Base-by-base conservation (phyloP, 2,888 invertebrate species). In the Stenotaenia linearis region DNA sequence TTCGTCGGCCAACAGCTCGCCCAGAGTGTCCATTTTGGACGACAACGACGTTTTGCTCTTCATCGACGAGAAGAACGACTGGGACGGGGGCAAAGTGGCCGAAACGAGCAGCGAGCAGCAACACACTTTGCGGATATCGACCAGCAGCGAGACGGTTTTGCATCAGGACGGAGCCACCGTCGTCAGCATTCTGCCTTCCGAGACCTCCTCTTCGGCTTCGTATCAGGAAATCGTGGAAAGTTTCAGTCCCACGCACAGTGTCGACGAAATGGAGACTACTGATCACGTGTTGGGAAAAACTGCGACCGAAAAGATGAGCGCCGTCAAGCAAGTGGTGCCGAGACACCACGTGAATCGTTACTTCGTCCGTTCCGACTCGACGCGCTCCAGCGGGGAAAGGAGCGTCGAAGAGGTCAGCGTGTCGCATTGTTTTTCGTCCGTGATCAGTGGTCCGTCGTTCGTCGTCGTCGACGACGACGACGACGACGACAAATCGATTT, bases 331-430 rank as follows among this genome's bases (percentile, higher is more conserved):
- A 23, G 10, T 23, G 12, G 9, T 30, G 7, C 75, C 75, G n/a
- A n/a, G n/a, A n/a, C 75, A 75, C 4, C 69, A 79, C 35, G 30
- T 50, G 40, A 79, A 77, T 77, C 32, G 78, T 12, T 76, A 77
- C 45, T 81, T 80, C 79, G 56, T 61, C 37, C 81, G 82, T 21
- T 78, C 81, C 10, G 82, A 83, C 82, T 89, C 89, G 12, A 88
- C 88, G 82, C 86, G 88, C 78, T 84, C 84, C 5, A 83, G 83
- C 32, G 85, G 84, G 75, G 83, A 84, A 75, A 81, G 83, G 37
- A 82, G 82, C 78, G 45, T 83, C 28, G 83, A 83, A 78, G 83
- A 83, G 80, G 79, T 83, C 82, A 81, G 83, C 80, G 56, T 56
- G 56, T 56, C 56, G 1, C 56, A 56, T 23, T 56, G 56, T 56